phyloP scores from a whole-genome alignment of 2,113 vertebrate genomes.

The Actenoides hombroni region DNA sequence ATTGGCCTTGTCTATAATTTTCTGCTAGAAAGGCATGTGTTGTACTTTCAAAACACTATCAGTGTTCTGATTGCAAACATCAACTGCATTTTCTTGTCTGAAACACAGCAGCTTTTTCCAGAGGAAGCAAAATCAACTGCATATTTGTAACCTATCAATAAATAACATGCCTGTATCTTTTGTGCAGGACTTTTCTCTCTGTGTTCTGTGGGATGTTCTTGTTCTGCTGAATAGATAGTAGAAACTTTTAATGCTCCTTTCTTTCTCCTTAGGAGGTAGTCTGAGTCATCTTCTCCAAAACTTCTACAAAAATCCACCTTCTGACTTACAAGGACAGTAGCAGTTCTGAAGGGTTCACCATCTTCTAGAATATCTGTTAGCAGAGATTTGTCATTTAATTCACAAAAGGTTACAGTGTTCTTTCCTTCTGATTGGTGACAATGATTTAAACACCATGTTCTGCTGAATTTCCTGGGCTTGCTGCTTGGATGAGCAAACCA shows the following conservation, averaged over 20 bases:
- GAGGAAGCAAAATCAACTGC: background rate
- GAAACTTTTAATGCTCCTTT: background rate
- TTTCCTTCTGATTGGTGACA: background rate
- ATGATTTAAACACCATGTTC: background rate
- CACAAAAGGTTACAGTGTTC: background rate
- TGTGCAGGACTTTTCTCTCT: background rate
- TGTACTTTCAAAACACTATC: background rate
- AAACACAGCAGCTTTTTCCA: background rate
- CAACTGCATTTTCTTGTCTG: background rate
- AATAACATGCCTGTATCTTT: background rate
- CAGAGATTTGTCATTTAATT: background rate
- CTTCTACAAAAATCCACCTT: background rate
- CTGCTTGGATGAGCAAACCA: background rate
- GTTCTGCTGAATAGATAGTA: background rate
- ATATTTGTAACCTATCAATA: background rate
- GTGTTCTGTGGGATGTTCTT: background rate
- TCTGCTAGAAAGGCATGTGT: background rate
- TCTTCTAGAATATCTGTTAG: background rate
- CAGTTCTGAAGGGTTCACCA: background rate
- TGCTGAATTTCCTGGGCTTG: background rate
- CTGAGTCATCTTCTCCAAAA: background rate
- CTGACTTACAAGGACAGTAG: background rate
- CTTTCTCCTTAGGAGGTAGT: background rate
- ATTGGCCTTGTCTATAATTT: background rate
- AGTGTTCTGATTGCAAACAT: background rate